Evolutionary conservation across 2,888 invertebrate species (phyloP).

Genomic region (Drosophila niveifrons): DNA sequence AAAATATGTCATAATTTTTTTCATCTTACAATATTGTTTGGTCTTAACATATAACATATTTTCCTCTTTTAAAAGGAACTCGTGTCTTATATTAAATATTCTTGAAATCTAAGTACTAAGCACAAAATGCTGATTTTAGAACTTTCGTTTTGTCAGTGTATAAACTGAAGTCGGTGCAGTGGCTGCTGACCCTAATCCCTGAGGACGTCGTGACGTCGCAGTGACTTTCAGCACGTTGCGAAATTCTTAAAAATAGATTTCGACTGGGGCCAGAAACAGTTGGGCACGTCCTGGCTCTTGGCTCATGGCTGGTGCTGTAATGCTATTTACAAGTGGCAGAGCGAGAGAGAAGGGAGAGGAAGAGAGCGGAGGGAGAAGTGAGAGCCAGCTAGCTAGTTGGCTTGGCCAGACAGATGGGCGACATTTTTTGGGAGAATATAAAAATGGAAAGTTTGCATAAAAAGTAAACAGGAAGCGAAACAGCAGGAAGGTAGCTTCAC

Average conservation of each 20-base stretch:
- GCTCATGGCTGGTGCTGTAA: conserved; percentile 47
- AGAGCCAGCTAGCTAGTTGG: conserved; percentile 26
- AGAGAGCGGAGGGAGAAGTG: not conserved
- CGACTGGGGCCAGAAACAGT: conserved; percentile 42
- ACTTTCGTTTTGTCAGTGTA: conserved; percentile 23
- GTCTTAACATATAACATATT: too few relatives aligned
- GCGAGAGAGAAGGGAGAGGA: not conserved
- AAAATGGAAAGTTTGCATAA: conserved; percentile 77
- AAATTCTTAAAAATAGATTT: conserved; percentile 73
- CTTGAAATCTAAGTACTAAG: too few relatives aligned
- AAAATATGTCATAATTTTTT: too few relatives aligned
- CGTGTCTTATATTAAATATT: too few relatives aligned
- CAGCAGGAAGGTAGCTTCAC: conserved; percentile 66
- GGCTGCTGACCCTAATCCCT: conserved; percentile 44
- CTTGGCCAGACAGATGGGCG: conserved; percentile 66
- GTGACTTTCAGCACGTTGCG: conserved; percentile 51
- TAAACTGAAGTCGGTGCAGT: not conserved
- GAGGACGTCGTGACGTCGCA: conserved; percentile 7
- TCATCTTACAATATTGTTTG: too few relatives aligned
- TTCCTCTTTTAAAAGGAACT: too few relatives aligned
- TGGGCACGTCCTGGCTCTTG: conserved; percentile 58
- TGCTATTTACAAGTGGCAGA: conserved; percentile 60
- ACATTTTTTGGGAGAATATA: conserved; percentile 58
- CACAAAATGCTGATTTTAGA: too few relatives aligned
- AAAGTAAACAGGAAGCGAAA: conserved; percentile 51